Evolutionary conservation across 1,140 invertebrate genomes (phyloP).

Genomic region (Conopomorpha cramerella): DNA sequence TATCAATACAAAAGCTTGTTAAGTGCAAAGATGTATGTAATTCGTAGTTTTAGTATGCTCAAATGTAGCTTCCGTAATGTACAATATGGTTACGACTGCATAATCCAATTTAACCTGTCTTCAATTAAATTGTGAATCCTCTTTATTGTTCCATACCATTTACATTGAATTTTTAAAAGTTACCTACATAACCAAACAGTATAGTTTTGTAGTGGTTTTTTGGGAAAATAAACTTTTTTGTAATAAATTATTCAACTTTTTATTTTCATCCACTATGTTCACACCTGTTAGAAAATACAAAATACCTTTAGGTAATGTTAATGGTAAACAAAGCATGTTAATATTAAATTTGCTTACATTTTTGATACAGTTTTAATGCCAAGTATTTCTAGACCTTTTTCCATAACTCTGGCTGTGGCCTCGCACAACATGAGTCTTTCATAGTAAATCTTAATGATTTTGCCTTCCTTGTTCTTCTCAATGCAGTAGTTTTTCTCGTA

Average conservation of each 20-base stretch:
- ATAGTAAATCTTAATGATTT: conserved; percentile 84
- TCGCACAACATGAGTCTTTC: conserved; percentile 90
- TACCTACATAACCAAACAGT: no score
- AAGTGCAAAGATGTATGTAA: no score
- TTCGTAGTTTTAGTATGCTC: no score
- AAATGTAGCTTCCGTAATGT: no score
- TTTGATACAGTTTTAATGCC: conserved; percentile 89
- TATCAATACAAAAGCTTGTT: no score
- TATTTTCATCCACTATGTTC: conserved; percentile 10
- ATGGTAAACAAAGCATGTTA: no score
- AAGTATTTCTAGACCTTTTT: conserved; percentile 86
- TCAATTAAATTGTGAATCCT: no score
- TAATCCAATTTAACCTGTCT: no score
- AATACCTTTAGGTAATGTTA: conserved; percentile 4
- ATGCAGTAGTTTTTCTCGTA: conserved; percentile 98
- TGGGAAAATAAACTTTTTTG: conserved; percentile 51
- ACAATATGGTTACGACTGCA: no score
- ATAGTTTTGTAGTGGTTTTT: conserved; percentile 59
- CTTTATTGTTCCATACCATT: no score
- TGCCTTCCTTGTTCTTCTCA: conserved; percentile 80
- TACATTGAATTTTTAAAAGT: no score
- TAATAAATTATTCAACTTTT: conserved; percentile 17
- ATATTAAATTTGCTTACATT: conserved; percentile 78
- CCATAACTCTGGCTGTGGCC: conserved; percentile 87
- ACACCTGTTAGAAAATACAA: conserved; percentile 1